These are phyloP conservation scores for Podarcis raffonei DNA, from an alignment of 2,113 vertebrate species.

Conservation along the genomic window DNA sequence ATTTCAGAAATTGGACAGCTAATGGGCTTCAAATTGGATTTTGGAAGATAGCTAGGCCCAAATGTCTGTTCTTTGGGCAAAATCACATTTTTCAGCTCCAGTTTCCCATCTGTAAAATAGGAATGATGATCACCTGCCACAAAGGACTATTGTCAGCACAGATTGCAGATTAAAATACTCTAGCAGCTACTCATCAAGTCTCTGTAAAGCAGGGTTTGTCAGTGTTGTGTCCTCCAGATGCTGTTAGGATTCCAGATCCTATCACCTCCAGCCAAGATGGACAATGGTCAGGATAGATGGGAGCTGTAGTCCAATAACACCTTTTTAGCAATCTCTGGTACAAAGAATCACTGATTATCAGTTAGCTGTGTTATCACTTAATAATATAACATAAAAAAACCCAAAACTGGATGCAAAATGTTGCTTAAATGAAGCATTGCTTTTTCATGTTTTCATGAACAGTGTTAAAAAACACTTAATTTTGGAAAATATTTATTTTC, in stretches of 20 bases:
- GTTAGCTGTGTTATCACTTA: constrained; percentile 16
- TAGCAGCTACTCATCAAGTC: not conserved
- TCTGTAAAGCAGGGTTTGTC: constrained; percentile 35
- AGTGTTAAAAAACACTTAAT: not conserved
- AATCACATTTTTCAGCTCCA: not conserved
- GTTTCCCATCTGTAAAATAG: not conserved
- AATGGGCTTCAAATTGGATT: not conserved
- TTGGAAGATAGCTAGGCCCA: not conserved
- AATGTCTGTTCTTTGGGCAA: not conserved
- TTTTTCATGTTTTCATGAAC: not conserved
- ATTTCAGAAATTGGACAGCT: constrained; percentile 60
- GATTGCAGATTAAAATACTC: not conserved
- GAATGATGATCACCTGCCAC: not conserved
- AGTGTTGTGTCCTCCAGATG: no score
- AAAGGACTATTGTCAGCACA: not conserved
- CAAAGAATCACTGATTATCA: constrained; percentile 27
- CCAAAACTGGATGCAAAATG: constrained; percentile 39
- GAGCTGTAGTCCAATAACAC: no score
- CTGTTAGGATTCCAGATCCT: no score
- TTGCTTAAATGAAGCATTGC: constrained; percentile 23
- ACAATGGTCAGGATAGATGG: no score
- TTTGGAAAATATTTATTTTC: not conserved
- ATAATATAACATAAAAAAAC: constrained; percentile 7
- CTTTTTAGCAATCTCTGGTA: no score
- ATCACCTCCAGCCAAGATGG: not conserved